Evolutionary conservation across 2,888 invertebrate genomes (phyloP).

Genomic region (Vanessa cardui): DNA sequence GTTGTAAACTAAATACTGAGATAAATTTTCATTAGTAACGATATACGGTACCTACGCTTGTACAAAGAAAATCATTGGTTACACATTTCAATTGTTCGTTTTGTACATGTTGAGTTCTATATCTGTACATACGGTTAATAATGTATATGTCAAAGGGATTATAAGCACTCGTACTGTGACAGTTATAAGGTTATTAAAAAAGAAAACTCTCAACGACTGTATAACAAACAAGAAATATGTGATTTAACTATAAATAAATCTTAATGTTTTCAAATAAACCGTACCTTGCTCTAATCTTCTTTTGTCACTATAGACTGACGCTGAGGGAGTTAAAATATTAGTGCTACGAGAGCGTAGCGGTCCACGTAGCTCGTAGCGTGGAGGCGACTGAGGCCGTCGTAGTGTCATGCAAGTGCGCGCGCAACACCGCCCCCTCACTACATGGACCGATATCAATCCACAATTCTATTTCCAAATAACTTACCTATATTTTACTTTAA

Average conservation of each 20-base stretch:
- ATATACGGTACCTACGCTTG: not conserved
- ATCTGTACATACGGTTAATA: not conserved
- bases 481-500: conserved; percentile 61
- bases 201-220: not conserved
- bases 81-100: not conserved
- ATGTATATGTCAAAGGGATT: not conserved
- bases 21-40: not conserved
- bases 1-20: not conserved
- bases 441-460: conserved; percentile 77
- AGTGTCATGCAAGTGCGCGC: conserved; percentile 71
- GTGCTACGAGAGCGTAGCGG: conserved; percentile 71
- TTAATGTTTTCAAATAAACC: conserved; percentile 25
- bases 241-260: conserved; percentile 6
- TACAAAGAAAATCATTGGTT: not conserved
- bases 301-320: conserved; percentile 45
- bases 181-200: conserved; percentile 16
- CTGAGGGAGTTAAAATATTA: conserved; percentile 44
- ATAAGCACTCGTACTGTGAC: not conserved
- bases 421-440: conserved; percentile 76
- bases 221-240: not conserved
- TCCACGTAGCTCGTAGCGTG: conserved; percentile 63
- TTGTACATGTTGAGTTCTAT: not conserved
- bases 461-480: conserved; percentile 66
- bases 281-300: conserved; percentile 38
- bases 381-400: conserved; percentile 71